phyloP scores from a whole-genome alignment of 2,888 invertebrate species.

The Drosophila birchii region DNA sequence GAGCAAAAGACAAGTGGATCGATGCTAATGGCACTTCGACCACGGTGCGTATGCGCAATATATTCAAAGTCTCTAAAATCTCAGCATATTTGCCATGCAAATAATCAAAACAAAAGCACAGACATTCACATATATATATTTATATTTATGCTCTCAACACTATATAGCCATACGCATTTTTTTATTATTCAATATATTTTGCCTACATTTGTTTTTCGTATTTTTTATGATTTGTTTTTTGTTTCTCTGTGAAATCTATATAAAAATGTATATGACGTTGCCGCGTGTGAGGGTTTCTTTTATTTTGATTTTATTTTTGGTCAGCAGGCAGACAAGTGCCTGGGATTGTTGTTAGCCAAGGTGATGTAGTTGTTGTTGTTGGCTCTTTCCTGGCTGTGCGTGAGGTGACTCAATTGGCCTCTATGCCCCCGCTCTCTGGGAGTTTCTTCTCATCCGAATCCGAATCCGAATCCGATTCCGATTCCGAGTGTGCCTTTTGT shows the following conservation, averaged over 20 bases:
- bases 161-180: conserved; percentile 18
- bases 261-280: conserved; percentile 59
- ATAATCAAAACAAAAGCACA: conserved; percentile 13
- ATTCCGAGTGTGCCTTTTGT: conserved; percentile 34
- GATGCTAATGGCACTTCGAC: conserved; percentile 10
- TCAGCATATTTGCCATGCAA: not conserved
- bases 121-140: not conserved
- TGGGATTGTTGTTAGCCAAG: conserved; percentile 35
- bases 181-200: conserved; percentile 36
- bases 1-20: conserved; percentile 22
- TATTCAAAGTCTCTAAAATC: not conserved
- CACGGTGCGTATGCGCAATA: conserved; percentile 39
- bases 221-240: conserved; percentile 33
- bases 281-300: conserved; percentile 19
- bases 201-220: conserved; percentile 17
- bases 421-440: conserved; percentile 32
- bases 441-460: conserved; percentile 44
- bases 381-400: conserved; percentile 30
- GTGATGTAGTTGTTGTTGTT: conserved; percentile 24
- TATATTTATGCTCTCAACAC: not conserved
- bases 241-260: conserved; percentile 14
- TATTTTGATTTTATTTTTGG: conserved; percentile 39
- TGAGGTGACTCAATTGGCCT: conserved; percentile 49
- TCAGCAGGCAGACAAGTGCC: conserved; percentile 39
- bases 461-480: conserved; percentile 42